Conservation (phyloP, 2,888 invertebrate species). For the Scaptomyza cyrtandrae region DNA sequence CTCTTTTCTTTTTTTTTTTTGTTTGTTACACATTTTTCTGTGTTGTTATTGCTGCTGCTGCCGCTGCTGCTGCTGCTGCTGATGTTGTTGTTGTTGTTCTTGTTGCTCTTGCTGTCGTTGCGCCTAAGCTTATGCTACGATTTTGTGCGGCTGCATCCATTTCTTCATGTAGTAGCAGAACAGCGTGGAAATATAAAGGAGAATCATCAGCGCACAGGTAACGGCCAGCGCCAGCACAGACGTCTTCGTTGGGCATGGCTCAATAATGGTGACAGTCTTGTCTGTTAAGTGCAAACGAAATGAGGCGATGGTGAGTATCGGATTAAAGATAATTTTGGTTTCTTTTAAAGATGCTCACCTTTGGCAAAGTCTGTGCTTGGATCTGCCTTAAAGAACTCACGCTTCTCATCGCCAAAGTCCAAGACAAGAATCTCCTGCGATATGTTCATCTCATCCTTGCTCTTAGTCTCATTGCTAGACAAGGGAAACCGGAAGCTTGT, state of each 20-base stretch:
- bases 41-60: constrained; percentile 28
- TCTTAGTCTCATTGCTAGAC: constrained; percentile 86
- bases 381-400: constrained; percentile 91
- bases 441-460: constrained; percentile 91
- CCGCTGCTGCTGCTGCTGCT: constrained; percentile 17
- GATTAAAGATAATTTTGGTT: too few relatives aligned
- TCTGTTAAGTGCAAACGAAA: constrained; percentile 85
- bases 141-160: constrained; percentile 94
- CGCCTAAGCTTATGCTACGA: constrained; percentile 87
- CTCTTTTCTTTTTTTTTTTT: constrained; percentile 24
- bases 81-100: constrained; percentile 11
- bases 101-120: constrained; percentile 6
- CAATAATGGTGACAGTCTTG: constrained; percentile 95
- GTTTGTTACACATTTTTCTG: not conserved
- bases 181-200: constrained; percentile 95
- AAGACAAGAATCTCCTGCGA: constrained; percentile 97
- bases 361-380: constrained; percentile 90
- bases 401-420: constrained; percentile 96
- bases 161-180: constrained; percentile 97
- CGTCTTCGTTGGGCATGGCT: constrained; percentile 95
- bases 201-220: constrained; percentile 94
- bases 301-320: not conserved
- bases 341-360: constrained; percentile 85
- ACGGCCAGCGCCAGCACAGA: constrained; percentile 96
- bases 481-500: not conserved